A percentile compares a stretch with the other conserved stretches of the same genome.
These are phyloP conservation scores for Uropetala carovei DNA, from an alignment of 2,888 invertebrate genomes.

Conservation along the genomic window DNA sequence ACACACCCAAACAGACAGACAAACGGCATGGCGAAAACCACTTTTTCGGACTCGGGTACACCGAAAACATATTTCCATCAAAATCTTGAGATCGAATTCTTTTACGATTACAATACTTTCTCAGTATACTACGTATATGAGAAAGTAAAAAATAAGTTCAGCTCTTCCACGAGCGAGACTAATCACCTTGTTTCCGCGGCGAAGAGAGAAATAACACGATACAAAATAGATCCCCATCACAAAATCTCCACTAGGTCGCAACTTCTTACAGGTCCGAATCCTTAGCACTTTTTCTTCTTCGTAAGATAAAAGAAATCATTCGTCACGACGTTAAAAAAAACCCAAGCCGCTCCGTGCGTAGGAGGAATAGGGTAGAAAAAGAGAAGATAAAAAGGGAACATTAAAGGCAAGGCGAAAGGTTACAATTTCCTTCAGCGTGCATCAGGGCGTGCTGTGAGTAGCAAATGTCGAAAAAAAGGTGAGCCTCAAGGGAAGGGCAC, in stretches of 20 bases:
- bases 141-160: too few species aligned
- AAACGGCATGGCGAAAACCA: too few species aligned
- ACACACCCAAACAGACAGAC: too few species aligned
- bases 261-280: too few species aligned
- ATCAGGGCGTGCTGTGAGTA: background rate
- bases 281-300: background rate
- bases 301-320: conserved; percentile 11
- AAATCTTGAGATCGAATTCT: too few species aligned
- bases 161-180: background rate
- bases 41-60: too few species aligned
- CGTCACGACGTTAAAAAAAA: background rate
- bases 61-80: too few species aligned
- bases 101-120: too few species aligned
- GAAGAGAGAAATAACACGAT: background rate
- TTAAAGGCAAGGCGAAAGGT: background rate
- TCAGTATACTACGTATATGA: too few species aligned
- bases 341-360: background rate
- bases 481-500: background rate
- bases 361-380: background rate
- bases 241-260: too few species aligned
- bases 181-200: background rate
- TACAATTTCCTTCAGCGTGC: background rate
- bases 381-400: background rate
- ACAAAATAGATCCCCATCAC: too few species aligned
- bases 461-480: background rate